Evolutionary conservation across 2,888 invertebrate genomes (phyloP).

Genomic region (Yponomeuta evonymella): DNA sequence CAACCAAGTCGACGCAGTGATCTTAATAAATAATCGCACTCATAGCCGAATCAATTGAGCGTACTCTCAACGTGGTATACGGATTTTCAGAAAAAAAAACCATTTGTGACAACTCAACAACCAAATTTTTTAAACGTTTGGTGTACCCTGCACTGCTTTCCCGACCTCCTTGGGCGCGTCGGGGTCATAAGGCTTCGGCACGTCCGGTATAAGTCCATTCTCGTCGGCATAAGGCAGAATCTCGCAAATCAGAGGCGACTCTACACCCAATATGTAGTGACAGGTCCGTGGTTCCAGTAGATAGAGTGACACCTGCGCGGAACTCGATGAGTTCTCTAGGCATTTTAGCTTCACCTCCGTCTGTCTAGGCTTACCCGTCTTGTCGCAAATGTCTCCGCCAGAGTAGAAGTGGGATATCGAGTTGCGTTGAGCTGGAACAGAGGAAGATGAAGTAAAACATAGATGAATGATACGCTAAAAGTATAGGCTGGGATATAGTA

Average conservation of each 20-base stretch:
- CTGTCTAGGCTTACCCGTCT: conserved; percentile 84
- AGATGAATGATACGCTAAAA: too few relatives aligned
- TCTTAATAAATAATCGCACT: too few relatives aligned
- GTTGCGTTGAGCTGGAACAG: conserved; percentile 70
- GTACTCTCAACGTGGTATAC: too few relatives aligned
- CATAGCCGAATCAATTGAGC: too few relatives aligned
- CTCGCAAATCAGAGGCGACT: conserved; percentile 92
- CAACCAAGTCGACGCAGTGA: too few relatives aligned
- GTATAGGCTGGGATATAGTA: too few relatives aligned
- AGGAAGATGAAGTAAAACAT: too few relatives aligned
- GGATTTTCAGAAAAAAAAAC: neutral
- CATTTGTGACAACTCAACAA: neutral
- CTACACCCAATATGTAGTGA: conserved; percentile 95
- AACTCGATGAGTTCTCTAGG: conserved; percentile 80
- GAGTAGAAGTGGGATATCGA: conserved; percentile 92
- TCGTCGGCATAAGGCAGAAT: conserved; percentile 88
- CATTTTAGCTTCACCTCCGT: conserved; percentile 93
- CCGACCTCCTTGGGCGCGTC: conserved; percentile 3
- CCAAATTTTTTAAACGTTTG: too few relatives aligned
- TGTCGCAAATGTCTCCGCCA: conserved; percentile 90
- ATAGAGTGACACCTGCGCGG: conserved; percentile 90
- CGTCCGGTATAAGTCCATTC: conserved; percentile 78
- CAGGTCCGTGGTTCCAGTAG: conserved; percentile 94
- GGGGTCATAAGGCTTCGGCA: conserved; percentile 28
- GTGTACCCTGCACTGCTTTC: neutral